Evolutionary conservation across 2,797 vertebrate species (phyloP).

Genomic region (Brachyrhaphis roseni): DNA sequence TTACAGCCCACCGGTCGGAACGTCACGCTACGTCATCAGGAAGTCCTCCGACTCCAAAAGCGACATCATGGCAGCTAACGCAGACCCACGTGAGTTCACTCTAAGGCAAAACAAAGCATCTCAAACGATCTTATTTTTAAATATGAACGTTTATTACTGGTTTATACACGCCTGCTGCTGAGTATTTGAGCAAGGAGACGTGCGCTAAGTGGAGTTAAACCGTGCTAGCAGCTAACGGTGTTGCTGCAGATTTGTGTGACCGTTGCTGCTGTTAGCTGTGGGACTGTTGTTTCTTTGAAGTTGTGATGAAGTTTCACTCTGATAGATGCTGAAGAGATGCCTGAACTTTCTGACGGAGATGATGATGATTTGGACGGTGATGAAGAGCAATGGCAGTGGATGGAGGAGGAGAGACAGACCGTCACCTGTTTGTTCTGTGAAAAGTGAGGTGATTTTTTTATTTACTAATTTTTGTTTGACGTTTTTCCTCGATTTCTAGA

Average conservation of each 20-base stretch:
- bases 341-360: constrained; percentile 81
- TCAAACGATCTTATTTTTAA: accelerated
- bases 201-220: neutral
- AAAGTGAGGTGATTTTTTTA: constrained; percentile 72
- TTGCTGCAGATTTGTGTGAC: neutral
- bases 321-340: constrained; percentile 64
- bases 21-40: constrained; percentile 70
- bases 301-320: neutral
- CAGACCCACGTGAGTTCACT: constrained; percentile 76
- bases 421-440: constrained; percentile 90
- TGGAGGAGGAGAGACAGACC: constrained; percentile 66
- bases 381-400: constrained; percentile 82
- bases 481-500: neutral
- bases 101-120: constrained; percentile 13
- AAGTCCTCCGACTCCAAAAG: constrained; percentile 53
- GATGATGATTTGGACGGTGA: constrained; percentile 78
- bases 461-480: neutral
- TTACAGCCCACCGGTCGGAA: neutral
- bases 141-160: accelerated
- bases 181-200: accelerated
- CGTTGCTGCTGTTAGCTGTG: too few species aligned
- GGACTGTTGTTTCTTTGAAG: too few species aligned
- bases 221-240: neutral
- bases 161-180: accelerated
- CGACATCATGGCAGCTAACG: constrained; percentile 77